Percentiles rank a stretch among this genome's conserved stretches.
phyloP scores from a whole-genome alignment of 2,797 vertebrate species.

The Myotis daubentonii region DNA sequence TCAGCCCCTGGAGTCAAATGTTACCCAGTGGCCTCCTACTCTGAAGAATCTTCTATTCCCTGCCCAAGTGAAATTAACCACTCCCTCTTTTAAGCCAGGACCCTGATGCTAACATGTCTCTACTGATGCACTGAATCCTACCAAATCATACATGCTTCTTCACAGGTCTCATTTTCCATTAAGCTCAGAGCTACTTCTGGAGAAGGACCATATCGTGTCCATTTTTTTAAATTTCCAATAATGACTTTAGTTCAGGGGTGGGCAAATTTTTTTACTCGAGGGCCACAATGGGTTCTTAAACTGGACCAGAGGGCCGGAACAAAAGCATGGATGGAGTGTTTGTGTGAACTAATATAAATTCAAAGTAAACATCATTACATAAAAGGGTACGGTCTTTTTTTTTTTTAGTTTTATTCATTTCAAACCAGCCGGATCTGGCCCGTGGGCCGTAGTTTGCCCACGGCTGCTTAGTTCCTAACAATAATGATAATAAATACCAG shows the following conservation, averaged over 20 bases:
- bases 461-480: background rate
- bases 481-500: background rate
- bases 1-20: background rate
- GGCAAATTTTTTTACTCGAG: too few species aligned
- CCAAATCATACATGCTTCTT: background rate
- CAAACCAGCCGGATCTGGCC: too few species aligned
- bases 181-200: background rate
- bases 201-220: background rate
- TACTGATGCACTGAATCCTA: background rate
- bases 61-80: conserved; percentile 6
- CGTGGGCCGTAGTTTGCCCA: too few species aligned
- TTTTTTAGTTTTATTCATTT: too few species aligned
- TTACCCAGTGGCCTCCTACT: background rate
- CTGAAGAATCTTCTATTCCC: background rate
- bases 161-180: conserved; percentile 5
- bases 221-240: background rate
- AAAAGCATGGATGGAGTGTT: too few species aligned
- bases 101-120: background rate
- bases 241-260: background rate
- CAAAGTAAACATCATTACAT: too few species aligned
- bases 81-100: background rate
- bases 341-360: too few species aligned
- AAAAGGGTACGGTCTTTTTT: too few species aligned
- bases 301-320: too few species aligned
- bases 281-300: too few species aligned